Evolutionary conservation across 2,888 invertebrate species (phyloP).

Genomic region (Trachelus iudaicus): DNA sequence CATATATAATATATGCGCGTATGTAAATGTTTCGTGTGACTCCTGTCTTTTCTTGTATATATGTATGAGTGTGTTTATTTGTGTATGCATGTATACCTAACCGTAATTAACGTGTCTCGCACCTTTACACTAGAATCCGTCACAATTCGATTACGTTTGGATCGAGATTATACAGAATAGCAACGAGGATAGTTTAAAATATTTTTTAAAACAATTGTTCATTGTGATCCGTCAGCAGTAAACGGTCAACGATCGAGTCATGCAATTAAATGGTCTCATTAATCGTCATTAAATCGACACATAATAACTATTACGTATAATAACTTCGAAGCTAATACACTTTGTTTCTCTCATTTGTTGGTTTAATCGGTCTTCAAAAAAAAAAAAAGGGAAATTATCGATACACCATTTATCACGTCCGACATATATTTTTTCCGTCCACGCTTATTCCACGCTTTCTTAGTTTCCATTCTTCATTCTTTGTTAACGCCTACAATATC

Average conservation of each 20-base stretch:
- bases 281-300: not conserved
- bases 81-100: not conserved
- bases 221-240: slow-evolving; percentile 20
- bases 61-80: not conserved
- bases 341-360: slow-evolving; percentile 12
- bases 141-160: not conserved
- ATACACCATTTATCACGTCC: not conserved
- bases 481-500: not conserved
- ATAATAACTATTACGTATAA: slow-evolving; percentile 17
- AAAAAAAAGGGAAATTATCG: not conserved
- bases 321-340: slow-evolving; percentile 36
- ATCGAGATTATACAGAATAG: not conserved
- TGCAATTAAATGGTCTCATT: slow-evolving; percentile 20
- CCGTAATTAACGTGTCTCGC: not conserved
- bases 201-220: slow-evolving; percentile 12
- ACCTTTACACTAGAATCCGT: not conserved
- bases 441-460: not conserved
- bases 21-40: not conserved
- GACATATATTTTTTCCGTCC: not conserved
- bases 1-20: not conserved
- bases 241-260: slow-evolving; percentile 27
- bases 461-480: not conserved
- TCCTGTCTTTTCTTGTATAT: not conserved
- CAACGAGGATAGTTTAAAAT: not conserved
- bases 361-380: not conserved